Evolutionary conservation across 2,888 invertebrate genomes (phyloP), one percentile per base, ranked within the genome.

Genomic region (Lysandra bellargus): DNA sequence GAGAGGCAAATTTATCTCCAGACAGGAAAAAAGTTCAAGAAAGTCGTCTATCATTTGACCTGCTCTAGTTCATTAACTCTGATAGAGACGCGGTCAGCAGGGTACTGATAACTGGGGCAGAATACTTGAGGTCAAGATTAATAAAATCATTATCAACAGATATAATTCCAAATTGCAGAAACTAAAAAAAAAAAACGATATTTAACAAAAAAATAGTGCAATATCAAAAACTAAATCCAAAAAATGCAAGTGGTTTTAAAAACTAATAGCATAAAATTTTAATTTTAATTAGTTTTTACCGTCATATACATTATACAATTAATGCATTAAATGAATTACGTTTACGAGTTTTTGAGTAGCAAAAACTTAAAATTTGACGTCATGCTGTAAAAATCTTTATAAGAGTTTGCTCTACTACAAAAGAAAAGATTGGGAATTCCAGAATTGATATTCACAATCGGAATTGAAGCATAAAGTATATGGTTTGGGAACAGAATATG

Each of bases 71-170:
- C 86, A 84, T 85, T 85, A 84, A 84, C 84, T 83, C 81, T 83
- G 92, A 90, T 92, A 92, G 82, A 84, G 86, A 86, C 88, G 88
- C 89, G 92, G 92, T 92, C 91, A 90, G 85, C 84, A 89, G 86
- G 88, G 86, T 86, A 84, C 85, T 87, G 92, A 92, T 92, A 92
- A 89, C 81, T 92, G 82, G 91, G 93, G 91, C 92, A 91, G 87
- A 91, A 87, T 88, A 83, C 85, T 85, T 84, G 80, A 90, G 91
- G 94, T 92, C 94, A 94, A 94, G 94, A 93, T 94, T 93, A 91
- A 82, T 85, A 76, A 79, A 80, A 78, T 80, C 80, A 79, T 81
- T 78, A 80, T 44, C 74, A 60, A 78, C 53, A 53, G 0, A 4
- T 1, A 57, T 17, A 57, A 57, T 57, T 57, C 4, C 17, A 57